Percentiles rank a stretch among this genome's conserved stretches.
Conservation (phyloP, 2,113 vertebrate genomes). For the Cygnus atratus region DNA sequence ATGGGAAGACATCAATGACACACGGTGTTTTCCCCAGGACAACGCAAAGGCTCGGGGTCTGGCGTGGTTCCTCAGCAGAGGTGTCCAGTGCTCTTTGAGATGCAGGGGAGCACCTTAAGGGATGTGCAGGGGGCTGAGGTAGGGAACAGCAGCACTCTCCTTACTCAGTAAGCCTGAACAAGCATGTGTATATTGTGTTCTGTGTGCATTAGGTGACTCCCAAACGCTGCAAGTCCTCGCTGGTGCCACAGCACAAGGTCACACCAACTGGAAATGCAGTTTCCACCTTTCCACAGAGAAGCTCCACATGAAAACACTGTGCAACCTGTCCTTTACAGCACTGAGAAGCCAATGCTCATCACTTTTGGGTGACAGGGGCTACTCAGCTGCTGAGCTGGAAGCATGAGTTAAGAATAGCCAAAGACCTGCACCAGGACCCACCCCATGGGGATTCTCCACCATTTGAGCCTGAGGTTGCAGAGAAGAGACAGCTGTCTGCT, state of each 20-base stretch:
- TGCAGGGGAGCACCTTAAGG: neutral
- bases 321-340: neutral
- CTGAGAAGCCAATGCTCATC: neutral
- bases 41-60: neutral
- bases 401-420: neutral
- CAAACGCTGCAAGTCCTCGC: neutral
- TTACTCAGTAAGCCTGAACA: neutral
- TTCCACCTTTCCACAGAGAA: neutral
- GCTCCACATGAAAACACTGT: neutral
- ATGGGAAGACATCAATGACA: neutral
- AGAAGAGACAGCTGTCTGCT: neutral
- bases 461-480: neutral
- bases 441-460: neutral
- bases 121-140: neutral
- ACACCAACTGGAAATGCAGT: neutral
- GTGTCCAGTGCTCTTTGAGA: neutral
- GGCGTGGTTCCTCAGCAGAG: neutral
- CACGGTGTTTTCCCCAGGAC: fast-evolving
- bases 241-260: neutral
- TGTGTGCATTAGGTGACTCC: neutral
- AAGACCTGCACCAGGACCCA: neutral
- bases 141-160: neutral
- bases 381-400: neutral
- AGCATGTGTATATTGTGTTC: fast-evolving
- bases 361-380: neutral